Conservation (phyloP, 2,888 invertebrate species). For the Drosophila borealis region DNA sequence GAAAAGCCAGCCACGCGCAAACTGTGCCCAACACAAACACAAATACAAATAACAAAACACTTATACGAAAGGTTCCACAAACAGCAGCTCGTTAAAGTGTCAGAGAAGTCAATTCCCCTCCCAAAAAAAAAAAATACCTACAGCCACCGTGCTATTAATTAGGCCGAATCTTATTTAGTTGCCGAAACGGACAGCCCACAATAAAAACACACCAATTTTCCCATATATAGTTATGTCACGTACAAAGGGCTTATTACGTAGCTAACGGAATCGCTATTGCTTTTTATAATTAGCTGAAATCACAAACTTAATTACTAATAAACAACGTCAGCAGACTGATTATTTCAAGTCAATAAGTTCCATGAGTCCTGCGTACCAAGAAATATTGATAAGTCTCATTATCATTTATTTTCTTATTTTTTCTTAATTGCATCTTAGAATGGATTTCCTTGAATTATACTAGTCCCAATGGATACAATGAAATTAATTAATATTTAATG, state of each 20-base stretch:
- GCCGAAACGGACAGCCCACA: constrained; percentile 24
- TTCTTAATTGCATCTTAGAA: neutral
- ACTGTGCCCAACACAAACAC: constrained; percentile 13
- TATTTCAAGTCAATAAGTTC: neutral
- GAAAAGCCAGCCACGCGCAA: constrained; percentile 54
- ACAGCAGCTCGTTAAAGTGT: constrained; percentile 35
- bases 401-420: neutral
- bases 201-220: constrained; percentile 6
- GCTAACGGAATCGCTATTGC: constrained; percentile 13
- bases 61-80: constrained; percentile 25
- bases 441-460: too few relatives aligned
- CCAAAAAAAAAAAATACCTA: constrained; percentile 6
- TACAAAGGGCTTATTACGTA: constrained; percentile 13
- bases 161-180: constrained; percentile 38
- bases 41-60: constrained; percentile 13
- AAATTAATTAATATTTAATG: too few relatives aligned
- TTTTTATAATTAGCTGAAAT: constrained; percentile 7
- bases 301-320: constrained; percentile 1
- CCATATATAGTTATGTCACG: constrained; percentile 23
- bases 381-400: neutral
- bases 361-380: too few relatives aligned
- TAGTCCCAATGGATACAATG: too few relatives aligned
- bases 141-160: constrained; percentile 34
- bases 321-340: neutral
- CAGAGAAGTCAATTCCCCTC: constrained; percentile 9